phyloP scores from a whole-genome alignment of 2,888 invertebrate species.

The Volucella bombylans region DNA sequence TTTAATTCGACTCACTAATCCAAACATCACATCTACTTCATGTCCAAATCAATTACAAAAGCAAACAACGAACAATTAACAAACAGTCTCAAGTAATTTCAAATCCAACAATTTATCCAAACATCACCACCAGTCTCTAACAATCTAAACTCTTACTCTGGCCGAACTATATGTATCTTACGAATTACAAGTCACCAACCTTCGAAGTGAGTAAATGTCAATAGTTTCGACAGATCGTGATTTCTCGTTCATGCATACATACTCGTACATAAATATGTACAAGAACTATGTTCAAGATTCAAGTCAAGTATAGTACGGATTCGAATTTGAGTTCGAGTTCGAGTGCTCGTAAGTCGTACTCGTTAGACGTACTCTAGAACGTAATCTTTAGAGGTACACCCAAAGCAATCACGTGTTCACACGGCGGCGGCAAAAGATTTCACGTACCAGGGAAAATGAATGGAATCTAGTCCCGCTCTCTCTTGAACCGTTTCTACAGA shows the following conservation, averaged over 20 bases:
- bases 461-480: slow-evolving; percentile 41
- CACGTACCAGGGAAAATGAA: slow-evolving; percentile 29
- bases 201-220: slow-evolving; percentile 70
- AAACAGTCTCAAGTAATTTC: slow-evolving; percentile 67
- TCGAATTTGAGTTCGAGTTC: slow-evolving; percentile 8
- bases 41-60: slow-evolving; percentile 70
- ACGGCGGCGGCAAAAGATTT: slow-evolving; percentile 33
- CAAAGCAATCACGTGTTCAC: slow-evolving; percentile 60
- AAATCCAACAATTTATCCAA: slow-evolving; percentile 63
- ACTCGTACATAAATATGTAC: slow-evolving; percentile 7
- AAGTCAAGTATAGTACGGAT: too few relatives aligned
- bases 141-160: background rate
- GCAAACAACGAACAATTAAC: slow-evolving; percentile 70
- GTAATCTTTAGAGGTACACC: slow-evolving; percentile 44
- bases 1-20: slow-evolving; percentile 43
- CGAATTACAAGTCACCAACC: slow-evolving; percentile 58
- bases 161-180: slow-evolving; percentile 15
- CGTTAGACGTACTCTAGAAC: background rate
- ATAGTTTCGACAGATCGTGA: slow-evolving; percentile 69
- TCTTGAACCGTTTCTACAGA: slow-evolving; percentile 20
- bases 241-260: slow-evolving; percentile 58
- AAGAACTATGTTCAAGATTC: slow-evolving; percentile 18
- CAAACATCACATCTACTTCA: slow-evolving; percentile 42
- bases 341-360: background rate
- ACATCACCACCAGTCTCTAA: slow-evolving; percentile 32